Conservation (phyloP, 2,888 invertebrate species). For the Lissonota sp. region DNA sequence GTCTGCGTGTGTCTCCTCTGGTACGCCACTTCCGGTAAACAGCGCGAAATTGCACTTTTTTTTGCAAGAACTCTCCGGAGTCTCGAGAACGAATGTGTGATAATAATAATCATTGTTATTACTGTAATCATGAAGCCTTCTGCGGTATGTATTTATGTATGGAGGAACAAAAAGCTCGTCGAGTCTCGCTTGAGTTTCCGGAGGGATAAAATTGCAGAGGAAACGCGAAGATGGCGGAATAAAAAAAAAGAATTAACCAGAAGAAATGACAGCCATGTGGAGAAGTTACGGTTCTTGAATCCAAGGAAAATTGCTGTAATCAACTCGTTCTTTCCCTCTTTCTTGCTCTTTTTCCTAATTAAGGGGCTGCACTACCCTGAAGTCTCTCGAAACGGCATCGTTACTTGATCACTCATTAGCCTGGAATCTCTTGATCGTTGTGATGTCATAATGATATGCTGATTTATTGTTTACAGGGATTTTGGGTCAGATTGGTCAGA, state of each 20-base stretch:
- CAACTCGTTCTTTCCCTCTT: not conserved
- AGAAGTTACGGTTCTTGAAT: slow-evolving; percentile 47
- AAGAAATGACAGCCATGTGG: slow-evolving; percentile 15
- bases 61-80: no score
- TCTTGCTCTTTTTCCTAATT: not conserved
- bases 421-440: not conserved
- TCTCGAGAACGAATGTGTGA: not conserved
- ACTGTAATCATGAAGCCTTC: slow-evolving; percentile 6
- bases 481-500: no score
- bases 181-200: slow-evolving; percentile 4
- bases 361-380: no score
- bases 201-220: no score
- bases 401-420: not conserved
- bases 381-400: no score
- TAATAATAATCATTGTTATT: slow-evolving; percentile 11
- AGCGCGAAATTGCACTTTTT: not conserved
- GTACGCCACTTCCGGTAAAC: slow-evolving; percentile 40
- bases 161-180: not conserved
- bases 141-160: not conserved
- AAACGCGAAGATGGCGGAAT: not conserved
- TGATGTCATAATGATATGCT: no score
- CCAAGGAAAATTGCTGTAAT: slow-evolving; percentile 48
- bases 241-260: slow-evolving; percentile 16
- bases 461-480: no score
- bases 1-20: not conserved